Percentiles rank a stretch among this genome's conserved stretches.
phyloP scores from a whole-genome alignment of 53 echinoderm and acorn worm genomes.

The Luidia sarsii region DNA sequence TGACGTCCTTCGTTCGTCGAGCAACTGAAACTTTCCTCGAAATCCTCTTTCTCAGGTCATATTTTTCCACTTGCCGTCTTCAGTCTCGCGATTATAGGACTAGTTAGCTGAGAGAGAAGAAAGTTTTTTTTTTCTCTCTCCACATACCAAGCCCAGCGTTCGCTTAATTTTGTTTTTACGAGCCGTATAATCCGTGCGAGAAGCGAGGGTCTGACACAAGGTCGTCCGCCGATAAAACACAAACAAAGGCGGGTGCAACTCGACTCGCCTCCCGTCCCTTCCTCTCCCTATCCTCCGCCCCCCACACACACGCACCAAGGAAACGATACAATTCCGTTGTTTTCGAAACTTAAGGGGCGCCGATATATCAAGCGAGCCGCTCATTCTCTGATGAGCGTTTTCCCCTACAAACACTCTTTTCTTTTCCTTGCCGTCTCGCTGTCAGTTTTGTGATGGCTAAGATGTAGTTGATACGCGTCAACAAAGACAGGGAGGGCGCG shows the following conservation, averaged over 20 bases:
- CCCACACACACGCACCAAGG: background rate
- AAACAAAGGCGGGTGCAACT: background rate
- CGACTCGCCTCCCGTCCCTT: background rate
- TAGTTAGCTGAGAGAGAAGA: slow-evolving; percentile 8
- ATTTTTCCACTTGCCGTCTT: too few species aligned
- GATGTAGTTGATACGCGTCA: too few species aligned
- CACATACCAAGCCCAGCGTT: slow-evolving; percentile 32
- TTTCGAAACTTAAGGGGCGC: slow-evolving; percentile 49
- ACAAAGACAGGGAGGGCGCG: too few species aligned
- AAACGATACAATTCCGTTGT: background rate
- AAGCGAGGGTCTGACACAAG: slow-evolving; percentile 24
- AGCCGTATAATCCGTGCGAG: slow-evolving; percentile 14
- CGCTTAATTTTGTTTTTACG: slow-evolving; percentile 43
- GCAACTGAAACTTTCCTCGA: too few species aligned
- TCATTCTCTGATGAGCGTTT: too few species aligned
- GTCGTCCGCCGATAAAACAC: slow-evolving; percentile 28
- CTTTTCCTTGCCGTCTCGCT: too few species aligned
- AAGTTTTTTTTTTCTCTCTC: background rate
- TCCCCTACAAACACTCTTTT: too few species aligned
- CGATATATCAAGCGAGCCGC: background rate
- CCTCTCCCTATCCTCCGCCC: too few species aligned
- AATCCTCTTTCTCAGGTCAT: too few species aligned
- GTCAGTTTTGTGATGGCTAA: background rate
- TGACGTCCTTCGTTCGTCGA: too few species aligned
- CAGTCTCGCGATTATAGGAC: too few species aligned